Percentiles rank a stretch among this genome's conserved stretches.
Conservation (phyloP, 2,888 invertebrate species). For the Dryomyza anilis region DNA sequence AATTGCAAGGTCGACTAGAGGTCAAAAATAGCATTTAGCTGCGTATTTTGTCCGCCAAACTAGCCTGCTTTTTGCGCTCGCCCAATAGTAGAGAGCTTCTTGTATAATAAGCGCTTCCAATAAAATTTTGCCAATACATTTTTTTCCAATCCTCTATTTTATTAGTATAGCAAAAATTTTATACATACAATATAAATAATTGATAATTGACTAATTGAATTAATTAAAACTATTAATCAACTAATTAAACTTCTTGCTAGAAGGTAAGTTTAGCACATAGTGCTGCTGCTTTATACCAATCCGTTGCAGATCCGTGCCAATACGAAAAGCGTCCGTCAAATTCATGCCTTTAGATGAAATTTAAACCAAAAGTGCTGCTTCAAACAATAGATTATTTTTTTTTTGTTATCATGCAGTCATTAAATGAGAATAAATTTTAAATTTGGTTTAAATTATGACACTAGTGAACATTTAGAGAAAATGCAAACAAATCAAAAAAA, state of each 20-base stretch:
- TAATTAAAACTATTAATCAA: too few species aligned
- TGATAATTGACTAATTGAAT: too few species aligned
- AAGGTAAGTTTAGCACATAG: slow-evolving; percentile 18
- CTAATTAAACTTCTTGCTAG: neutral
- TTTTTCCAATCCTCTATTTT: too few species aligned
- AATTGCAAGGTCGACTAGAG: too few species aligned
- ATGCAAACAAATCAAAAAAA: neutral
- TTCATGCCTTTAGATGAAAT: slow-evolving; percentile 59
- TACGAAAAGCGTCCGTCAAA: slow-evolving; percentile 60
- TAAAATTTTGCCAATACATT: too few species aligned
- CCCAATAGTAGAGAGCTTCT: too few species aligned
- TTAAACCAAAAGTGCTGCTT: slow-evolving; percentile 48
- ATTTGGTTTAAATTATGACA: slow-evolving; percentile 40
- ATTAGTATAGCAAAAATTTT: too few species aligned
- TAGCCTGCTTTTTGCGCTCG: too few species aligned
- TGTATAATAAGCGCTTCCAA: too few species aligned
- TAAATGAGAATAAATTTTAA: neutral
- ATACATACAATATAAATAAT: too few species aligned
- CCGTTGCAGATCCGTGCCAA: slow-evolving; percentile 50
- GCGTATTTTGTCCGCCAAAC: too few species aligned
- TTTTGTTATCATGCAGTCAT: neutral
- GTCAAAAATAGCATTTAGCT: too few species aligned
- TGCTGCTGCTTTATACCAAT: slow-evolving; percentile 10
- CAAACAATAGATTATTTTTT: slow-evolving; percentile 17
- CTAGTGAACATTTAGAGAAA: neutral